phyloP scores from a whole-genome alignment of 2,888 invertebrate species.

The Spicauda simplicius region DNA sequence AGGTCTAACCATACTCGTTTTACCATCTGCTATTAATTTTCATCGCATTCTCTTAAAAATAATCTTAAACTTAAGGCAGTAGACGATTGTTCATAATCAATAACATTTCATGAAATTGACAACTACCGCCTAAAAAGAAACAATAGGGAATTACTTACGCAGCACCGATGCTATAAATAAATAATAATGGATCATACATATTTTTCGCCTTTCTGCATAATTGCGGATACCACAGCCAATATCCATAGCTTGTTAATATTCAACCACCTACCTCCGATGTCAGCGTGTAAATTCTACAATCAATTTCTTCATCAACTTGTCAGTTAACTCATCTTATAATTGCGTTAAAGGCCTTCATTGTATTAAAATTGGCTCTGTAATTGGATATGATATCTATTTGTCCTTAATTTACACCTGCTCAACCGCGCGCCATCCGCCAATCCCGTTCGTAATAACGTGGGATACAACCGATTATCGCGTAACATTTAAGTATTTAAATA shows the following conservation, averaged over 20 bases:
- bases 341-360: slow-evolving; percentile 24
- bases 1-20: too few species aligned
- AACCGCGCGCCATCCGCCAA: not conserved
- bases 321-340: slow-evolving; percentile 26
- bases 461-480: slow-evolving; percentile 16
- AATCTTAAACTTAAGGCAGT: too few species aligned
- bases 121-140: too few species aligned
- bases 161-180: too few species aligned
- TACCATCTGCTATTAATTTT: too few species aligned
- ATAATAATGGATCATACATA: not conserved
- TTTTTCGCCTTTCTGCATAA: not conserved
- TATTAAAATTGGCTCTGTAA: slow-evolving; percentile 31
- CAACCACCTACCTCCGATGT: not conserved
- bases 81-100: too few species aligned
- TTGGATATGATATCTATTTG: slow-evolving; percentile 34
- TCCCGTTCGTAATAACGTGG: not conserved
- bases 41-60: too few species aligned
- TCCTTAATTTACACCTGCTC: slow-evolving; percentile 30
- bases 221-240: too few species aligned
- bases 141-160: too few species aligned
- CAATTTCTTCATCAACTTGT: slow-evolving; percentile 32
- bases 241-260: not conserved
- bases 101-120: too few species aligned
- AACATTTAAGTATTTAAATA: slow-evolving; percentile 25
- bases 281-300: slow-evolving; percentile 18